Base-by-base conservation (phyloP, 2,113 vertebrate genomes). In the Origma solitaria region DNA sequence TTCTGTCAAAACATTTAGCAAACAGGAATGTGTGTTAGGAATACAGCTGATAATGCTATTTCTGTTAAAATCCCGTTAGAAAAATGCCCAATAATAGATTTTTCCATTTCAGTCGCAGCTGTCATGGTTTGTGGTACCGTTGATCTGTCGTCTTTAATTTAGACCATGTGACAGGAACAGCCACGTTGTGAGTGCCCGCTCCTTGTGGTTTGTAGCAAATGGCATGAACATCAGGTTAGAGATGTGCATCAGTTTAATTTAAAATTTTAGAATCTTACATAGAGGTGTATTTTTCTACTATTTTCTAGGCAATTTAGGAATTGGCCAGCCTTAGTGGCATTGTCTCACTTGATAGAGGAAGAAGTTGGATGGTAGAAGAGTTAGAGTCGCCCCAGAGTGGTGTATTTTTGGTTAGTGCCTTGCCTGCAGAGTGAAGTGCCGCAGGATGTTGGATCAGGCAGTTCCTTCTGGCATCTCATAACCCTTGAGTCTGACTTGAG, bases 401-500 rank as follows among this genome's bases (percentile, higher is more conserved):
- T 65, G 8, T 19, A 1, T 30, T 68, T 94, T 37, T 76, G 42
- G 3, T 10, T 62, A 33, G 35, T 53, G 9, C 45, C 49, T 49
- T 88, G 24, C 18, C 40, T 56, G 40, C 33, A 18, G 35, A 80
- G 42, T 0, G 0, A 38, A 31, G 51, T 40, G 57, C 64, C 1
- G 1, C 2, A 23, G 24, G 20, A 5, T 37, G 19, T 25, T 65
- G 35, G 28, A 14, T 47, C 3, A 5, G 4, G 8, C 1, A 1
- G 5, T 30, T 56, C 30, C 19, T 91, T 65, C 31, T 68, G 24
- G 19, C 3, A 2, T n/a, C 54, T 45, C 7, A 2, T 42, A 47
- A 33, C 25, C 24, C 27, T 27, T 8, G 31, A 33, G 33, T 66
- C 9, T 1, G 1, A 15, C 25, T 69, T 76, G 28, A 42, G 28